A percentile compares a stretch with the other conserved stretches of the same genome.
Evolutionary conservation across 2,797 vertebrate genomes (phyloP).

Genomic region (Pantherophis alleghaniensis): DNA sequence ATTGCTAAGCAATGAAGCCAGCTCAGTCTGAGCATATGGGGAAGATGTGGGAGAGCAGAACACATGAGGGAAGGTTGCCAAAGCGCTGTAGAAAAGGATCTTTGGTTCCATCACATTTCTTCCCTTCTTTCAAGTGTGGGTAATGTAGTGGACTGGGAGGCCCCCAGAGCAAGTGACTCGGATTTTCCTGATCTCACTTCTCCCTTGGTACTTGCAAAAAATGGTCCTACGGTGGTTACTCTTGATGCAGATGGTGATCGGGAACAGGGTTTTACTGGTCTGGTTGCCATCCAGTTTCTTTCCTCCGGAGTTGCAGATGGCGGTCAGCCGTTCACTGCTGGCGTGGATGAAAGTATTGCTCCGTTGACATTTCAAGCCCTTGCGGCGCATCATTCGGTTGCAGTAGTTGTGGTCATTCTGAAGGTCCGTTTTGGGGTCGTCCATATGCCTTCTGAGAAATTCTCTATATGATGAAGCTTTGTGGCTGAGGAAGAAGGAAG

Average conservation of each 20-base stretch:
- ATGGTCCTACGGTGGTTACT: not conserved
- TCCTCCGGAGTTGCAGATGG: not conserved
- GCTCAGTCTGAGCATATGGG: not conserved
- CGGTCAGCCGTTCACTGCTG: not conserved
- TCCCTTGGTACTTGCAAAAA: not conserved
- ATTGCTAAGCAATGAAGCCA: not conserved
- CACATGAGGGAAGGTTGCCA: too few species aligned
- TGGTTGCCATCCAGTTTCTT: not conserved
- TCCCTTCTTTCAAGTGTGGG: not conserved
- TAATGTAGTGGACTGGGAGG: not conserved
- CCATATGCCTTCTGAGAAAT: not conserved
- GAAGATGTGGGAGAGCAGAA: not conserved
- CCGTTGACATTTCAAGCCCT: not conserved
- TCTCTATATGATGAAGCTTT: not conserved
- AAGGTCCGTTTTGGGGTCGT: not conserved
- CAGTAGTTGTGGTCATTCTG: not conserved
- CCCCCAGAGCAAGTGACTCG: slow-evolving; percentile 1
- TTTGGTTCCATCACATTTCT: not conserved
- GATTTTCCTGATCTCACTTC: not conserved
- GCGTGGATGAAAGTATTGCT: slow-evolving; percentile 20
- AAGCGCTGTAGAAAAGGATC: not conserved
- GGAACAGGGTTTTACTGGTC: slow-evolving; percentile 8
- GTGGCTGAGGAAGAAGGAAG: not conserved
- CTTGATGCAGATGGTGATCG: slow-evolving; percentile 10
- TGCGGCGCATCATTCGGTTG: not conserved